Evolutionary conservation across 1,140 invertebrate species (phyloP), one percentile per base, ranked within the genome.

Genomic region (Aphaenogaster ashmeadi): DNA sequence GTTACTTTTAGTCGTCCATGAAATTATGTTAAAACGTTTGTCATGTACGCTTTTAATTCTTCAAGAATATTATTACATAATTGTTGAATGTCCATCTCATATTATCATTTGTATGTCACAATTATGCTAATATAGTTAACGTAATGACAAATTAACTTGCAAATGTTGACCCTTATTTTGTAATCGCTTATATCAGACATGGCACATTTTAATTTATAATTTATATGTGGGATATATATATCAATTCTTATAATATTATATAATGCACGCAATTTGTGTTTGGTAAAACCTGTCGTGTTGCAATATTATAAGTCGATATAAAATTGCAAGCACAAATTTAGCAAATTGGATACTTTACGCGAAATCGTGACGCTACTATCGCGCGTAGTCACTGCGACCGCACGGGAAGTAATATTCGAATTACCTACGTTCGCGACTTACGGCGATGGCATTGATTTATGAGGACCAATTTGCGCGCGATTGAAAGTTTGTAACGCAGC

Each of bases 401-500:
- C 18, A 4, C 44, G 27, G 77, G 5, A 36, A 50, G 44, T 36
- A 64, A 47, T 50, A 60, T 38, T 47, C 41, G 33, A 36, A 66
- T 47, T n/a, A 78, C 18, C 58, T 50, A n/a, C n/a, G 74, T 27
- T 44, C n/a, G 74, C 33, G 33, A 80, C 36, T 47, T 60, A 36
- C 38, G 79, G 18, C 21, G 66, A 44, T 33, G 47, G 47, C 38
- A 15, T 47, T 50, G 47, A 71, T 81, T 81, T 69, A 71, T 56
- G 41, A 27, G 44, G 52, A 18, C n/a, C 50, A 79, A 88, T 78
- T 87, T 58, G 54, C 27, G 47, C 71, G 27, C 9, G 15, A 60
- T 75, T 60, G 86, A 87, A 79, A 71, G 79, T 81, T 81, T 58
- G 50, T 56, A 71, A 36, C 36, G 66, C 50, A 79, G 36, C 33